Evolutionary conservation across 1,140 invertebrate species (phyloP).

Genomic region (Drosophila lini): DNA sequence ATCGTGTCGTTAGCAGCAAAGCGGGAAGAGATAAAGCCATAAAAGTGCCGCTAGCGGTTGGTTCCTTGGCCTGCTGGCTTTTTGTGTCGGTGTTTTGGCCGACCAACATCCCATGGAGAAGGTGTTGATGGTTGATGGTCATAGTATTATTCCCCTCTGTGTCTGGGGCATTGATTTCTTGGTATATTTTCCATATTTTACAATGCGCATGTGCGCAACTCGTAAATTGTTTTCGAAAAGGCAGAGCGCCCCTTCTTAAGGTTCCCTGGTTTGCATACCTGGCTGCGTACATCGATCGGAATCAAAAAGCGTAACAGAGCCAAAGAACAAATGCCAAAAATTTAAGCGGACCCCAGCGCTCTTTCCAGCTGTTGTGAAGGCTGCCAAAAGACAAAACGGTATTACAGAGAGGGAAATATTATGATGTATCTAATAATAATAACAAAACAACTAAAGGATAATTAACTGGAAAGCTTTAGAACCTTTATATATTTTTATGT

Average conservation of each 20-base stretch:
- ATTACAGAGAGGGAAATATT: conserved; percentile 10
- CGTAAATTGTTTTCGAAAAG: conserved; percentile 57
- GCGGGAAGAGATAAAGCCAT: conserved; percentile 63
- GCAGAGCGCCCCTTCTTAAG: background rate
- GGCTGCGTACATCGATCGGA: conserved; percentile 71
- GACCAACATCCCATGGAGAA: conserved; percentile 26
- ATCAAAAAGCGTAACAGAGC: conserved; percentile 78
- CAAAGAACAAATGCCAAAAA: conserved; percentile 75
- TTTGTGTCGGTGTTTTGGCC: conserved; percentile 29
- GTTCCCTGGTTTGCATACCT: conserved; percentile 62
- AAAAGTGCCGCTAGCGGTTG: conserved; percentile 65
- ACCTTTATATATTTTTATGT: no score
- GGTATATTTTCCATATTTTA: conserved; percentile 27
- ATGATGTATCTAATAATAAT: background rate
- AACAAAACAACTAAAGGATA: background rate
- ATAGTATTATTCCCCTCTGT: conserved; percentile 2
- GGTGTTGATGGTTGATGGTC: conserved; percentile 76
- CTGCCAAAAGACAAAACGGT: conserved; percentile 16
- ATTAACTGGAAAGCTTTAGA: background rate
- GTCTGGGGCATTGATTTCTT: conserved; percentile 54
- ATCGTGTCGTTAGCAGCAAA: conserved; percentile 16
- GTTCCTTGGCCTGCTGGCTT: conserved; percentile 68
- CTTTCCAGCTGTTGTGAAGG: conserved; percentile 71
- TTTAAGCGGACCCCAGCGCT: conserved; percentile 58
- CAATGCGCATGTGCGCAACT: conserved; percentile 74